A percentile compares a stretch with the other conserved stretches of the same genome.
Evolutionary conservation across 2,888 invertebrate genomes (phyloP).

Genomic region (Junonia oenone): DNA sequence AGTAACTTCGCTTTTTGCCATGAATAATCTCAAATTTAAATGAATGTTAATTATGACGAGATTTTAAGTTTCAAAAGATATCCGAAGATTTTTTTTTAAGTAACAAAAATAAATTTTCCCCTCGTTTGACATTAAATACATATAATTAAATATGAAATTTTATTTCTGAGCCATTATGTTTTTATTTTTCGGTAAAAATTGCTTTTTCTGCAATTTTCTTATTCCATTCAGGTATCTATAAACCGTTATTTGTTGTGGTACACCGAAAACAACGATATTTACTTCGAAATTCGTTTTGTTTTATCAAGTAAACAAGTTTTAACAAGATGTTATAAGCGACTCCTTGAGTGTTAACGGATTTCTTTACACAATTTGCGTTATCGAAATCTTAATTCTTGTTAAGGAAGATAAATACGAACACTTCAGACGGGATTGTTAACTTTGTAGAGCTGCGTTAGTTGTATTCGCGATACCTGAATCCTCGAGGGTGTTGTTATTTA

Average conservation of each 20-base stretch:
- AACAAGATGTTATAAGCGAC: neutral
- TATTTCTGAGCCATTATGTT: constrained; percentile 10
- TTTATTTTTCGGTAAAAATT: constrained; percentile 2
- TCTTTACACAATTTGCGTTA: neutral
- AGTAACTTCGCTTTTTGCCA: constrained; percentile 63
- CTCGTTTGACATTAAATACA: constrained; percentile 11
- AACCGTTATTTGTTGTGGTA: neutral
- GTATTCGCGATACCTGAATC: constrained; percentile 12
- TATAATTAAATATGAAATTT: constrained; percentile 17
- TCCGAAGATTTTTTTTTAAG: constrained; percentile 32
- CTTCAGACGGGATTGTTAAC: neutral
- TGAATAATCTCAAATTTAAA: constrained; percentile 75
- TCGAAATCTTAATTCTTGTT: neutral
- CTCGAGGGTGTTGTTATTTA: constrained; percentile 17
- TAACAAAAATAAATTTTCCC: constrained; percentile 30
- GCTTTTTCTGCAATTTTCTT: constrained; percentile 1
- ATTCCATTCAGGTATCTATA: constrained; percentile 1
- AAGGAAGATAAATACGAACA: neutral
- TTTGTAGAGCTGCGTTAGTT: constrained; percentile 1
- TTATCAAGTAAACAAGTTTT: neutral
- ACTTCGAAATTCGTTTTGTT: neutral
- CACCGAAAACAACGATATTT: neutral
- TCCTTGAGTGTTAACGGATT: neutral
- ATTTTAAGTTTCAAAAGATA: constrained; percentile 53
- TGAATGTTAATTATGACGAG: constrained; percentile 72